These are phyloP conservation scores for Porites lobata DNA, from an alignment of 92 coral and sea anemone species.

Conservation along the genomic window DNA sequence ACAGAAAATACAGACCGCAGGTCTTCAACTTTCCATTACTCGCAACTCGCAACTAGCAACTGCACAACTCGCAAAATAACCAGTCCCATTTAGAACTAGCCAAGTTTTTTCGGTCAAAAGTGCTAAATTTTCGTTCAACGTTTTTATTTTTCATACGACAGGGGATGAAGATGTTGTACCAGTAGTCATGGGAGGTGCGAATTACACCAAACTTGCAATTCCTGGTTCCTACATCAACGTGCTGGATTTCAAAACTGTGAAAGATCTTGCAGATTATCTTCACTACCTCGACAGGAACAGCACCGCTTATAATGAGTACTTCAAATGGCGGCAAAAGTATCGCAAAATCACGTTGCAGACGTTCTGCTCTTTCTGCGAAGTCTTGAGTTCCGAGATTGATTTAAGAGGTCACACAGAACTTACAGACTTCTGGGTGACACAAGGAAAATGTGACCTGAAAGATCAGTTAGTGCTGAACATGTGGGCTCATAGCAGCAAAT, in stretches of 20 bases:
- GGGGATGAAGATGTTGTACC: slow-evolving; percentile 41
- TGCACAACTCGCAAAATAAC: too few species aligned
- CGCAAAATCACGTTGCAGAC: neutral
- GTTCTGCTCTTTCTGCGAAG: slow-evolving; percentile 17
- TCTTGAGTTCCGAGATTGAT: neutral
- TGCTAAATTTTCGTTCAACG: neutral
- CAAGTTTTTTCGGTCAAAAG: too few species aligned
- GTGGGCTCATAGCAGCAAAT: neutral
- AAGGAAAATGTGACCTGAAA: neutral
- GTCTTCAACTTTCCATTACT: too few species aligned
- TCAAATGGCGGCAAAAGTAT: slow-evolving; percentile 54
- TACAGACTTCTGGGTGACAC: neutral
- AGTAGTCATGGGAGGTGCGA: slow-evolving; percentile 53
- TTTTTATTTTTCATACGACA: neutral
- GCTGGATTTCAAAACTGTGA: slow-evolving; percentile 60
- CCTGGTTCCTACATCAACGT: slow-evolving; percentile 78
- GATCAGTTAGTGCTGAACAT: neutral
- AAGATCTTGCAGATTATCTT: slow-evolving; percentile 59
- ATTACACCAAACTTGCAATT: slow-evolving; percentile 49
- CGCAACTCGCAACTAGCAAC: too few species aligned
- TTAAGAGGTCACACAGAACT: neutral
- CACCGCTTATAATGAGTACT: slow-evolving; percentile 72
- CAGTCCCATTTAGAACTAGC: too few species aligned
- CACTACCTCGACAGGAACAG: slow-evolving; percentile 63
- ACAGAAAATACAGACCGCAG: too few species aligned